Evolutionary conservation across 2,797 vertebrate species (phyloP).

Genomic region (Phoeniculus purpureus): DNA sequence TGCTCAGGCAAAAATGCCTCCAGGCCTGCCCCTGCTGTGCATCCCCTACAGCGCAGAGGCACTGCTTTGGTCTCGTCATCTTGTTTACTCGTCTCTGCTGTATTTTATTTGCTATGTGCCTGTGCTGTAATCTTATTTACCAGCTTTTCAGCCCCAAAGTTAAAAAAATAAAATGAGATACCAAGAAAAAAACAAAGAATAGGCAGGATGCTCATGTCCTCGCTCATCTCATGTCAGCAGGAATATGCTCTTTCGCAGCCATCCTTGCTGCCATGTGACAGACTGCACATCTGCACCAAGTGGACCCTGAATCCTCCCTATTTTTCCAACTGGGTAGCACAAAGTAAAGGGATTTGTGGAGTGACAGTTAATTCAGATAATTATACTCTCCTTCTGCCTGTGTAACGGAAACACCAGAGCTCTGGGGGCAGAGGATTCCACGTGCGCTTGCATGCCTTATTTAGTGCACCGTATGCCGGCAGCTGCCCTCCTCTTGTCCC

Average conservation of each 20-base stretch:
- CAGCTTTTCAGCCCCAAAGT: not conserved
- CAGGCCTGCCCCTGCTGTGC: not conserved
- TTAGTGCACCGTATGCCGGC: constrained; percentile 24
- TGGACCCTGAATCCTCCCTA: not conserved
- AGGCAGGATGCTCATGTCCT: not conserved
- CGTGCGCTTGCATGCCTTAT: not conserved
- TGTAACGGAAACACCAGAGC: not conserved
- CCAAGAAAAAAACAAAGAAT: not conserved
- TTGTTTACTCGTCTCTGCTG: not conserved
- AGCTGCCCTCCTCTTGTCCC: constrained; percentile 55
- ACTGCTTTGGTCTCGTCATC: not conserved
- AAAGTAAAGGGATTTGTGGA: not conserved
- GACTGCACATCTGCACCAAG: not conserved
- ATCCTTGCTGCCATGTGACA: not conserved
- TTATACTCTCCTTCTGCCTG: not conserved
- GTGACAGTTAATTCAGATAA: constrained; percentile 38
- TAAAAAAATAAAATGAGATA: not conserved
- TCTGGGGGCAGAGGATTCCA: constrained; percentile 18
- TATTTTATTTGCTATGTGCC: constrained; percentile 12
- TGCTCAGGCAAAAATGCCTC: not conserved
- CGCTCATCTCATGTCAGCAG: not conserved
- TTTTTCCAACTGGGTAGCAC: not conserved
- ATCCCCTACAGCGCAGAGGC: not conserved
- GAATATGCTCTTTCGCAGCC: not conserved
- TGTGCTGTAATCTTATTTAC: constrained; percentile 9